These are phyloP conservation scores for Megalops atlanticus DNA, from an alignment of 2,113 vertebrate species.

Conservation along the genomic window DNA sequence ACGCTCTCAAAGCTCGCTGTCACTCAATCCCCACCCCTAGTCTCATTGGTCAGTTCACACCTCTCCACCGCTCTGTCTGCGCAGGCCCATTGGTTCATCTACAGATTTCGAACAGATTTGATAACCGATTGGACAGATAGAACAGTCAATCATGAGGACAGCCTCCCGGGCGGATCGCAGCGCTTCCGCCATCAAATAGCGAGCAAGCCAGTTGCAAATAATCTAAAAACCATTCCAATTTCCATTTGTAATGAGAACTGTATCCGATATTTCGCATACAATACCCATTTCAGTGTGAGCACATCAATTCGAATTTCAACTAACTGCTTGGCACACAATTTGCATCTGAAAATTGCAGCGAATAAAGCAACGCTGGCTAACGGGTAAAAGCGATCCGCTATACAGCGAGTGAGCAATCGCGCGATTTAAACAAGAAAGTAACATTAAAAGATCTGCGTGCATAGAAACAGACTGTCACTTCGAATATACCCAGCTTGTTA, in stretches of 20 bases:
- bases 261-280: not conserved
- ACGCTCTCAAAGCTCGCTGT: constrained; percentile 56
- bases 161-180: constrained; percentile 54
- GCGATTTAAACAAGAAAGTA: not conserved
- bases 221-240: constrained; percentile 31
- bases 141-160: constrained; percentile 44
- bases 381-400: not conserved
- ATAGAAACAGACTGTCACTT: not conserved
- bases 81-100: constrained; percentile 24
- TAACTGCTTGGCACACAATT: not conserved
- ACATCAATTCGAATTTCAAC: constrained; percentile 2
- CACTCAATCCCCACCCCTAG: constrained; percentile 55
- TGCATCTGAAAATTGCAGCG: not conserved
- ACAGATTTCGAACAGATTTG: constrained; percentile 20
- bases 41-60: constrained; percentile 49
- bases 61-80: not conserved
- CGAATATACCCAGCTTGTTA: not conserved
- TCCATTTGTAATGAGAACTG: not conserved
- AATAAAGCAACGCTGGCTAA: not conserved
- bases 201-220: constrained; percentile 41
- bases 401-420: not conserved
- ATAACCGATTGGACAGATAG: constrained; percentile 39
- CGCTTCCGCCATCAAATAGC: constrained; percentile 72
- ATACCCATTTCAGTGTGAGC: not conserved
- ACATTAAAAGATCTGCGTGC: not conserved